Base-by-base conservation (phyloP, 2,113 vertebrate species). In the Xerus inauris region DNA sequence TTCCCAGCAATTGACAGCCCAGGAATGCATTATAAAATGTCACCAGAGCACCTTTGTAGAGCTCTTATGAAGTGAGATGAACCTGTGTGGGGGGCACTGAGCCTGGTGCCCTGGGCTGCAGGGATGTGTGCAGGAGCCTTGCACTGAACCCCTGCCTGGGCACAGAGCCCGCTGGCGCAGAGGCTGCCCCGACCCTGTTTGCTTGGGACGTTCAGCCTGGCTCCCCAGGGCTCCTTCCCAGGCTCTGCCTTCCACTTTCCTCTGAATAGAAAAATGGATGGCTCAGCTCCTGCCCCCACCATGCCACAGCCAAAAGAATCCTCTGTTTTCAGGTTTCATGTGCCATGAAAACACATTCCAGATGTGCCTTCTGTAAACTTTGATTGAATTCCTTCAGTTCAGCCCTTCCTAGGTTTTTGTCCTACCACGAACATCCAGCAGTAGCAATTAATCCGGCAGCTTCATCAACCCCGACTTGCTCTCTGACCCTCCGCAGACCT, bases 351-450 rank as follows among this genome's bases (percentile, higher is more conserved):
- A 73, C 64, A 6, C 30, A 35, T 76, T 96, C 30, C 82, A 49
- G 32, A 28, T 20, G 12, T 20, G 62, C 75, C 82, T 20, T 0
- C 65, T 94, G 14, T 59, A 54, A 30, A 64, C 86, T 26, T 62
- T 26, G 6, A 45, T 0, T 64, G 0, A 49, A 67, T 96, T 87
- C 80, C 93, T 86, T 88, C 87, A 64, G 95, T 67, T 8, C 0
- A 0, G 82, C 92, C 79, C 75, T 93, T 80, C 64, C 77, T 8
- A 0, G 57, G 80, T 94, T 32, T 35, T 30, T 97, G 95, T 91
- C 57, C 65, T 57, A 30, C 32, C 16, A 30, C 24, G 12, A 38
- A 49, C 94, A 51, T 45, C 65, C 81, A 40, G 47, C 45, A 3
- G 45, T 67, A 42, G 19, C 83, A 57, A 38, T 6, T 0, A 59